Evolutionary conservation across 2,113 vertebrate species (phyloP), one percentile per base, ranked within the genome.

Genomic region (Pogona vitticeps): DNA sequence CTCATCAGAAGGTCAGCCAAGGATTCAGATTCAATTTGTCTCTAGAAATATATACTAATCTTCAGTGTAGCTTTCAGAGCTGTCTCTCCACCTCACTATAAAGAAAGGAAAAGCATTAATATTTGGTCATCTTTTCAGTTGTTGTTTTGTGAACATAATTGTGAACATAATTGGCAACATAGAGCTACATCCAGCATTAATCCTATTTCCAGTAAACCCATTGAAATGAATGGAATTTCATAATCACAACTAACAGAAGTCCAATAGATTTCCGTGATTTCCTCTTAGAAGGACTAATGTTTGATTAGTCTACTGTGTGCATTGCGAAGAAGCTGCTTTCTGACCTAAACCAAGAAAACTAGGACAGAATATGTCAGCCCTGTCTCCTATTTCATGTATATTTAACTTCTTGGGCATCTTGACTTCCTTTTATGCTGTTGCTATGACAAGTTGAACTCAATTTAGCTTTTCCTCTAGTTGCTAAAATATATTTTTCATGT

Each of bases 361-460:
- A 21, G 61, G 61, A 6, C 20, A 63, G 61, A 63, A 14, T 63
- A 21, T 63, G 46, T 52, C 10, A 10, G n/a, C n/a, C n/a, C 46
- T 52, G 46, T 52, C 76, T 63, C 0, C 61, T 21, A 21, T 0
- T 36, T 77, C 85, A 71, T 88, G 40, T 63, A 52, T 31, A 21
- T 83, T 89, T 80, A 61, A 77, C 68, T 72, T 81, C 42, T 23
- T 72, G 86, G 90, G 84, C 76, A 81, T 6, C 42, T 0, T 20
- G 88, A 84, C 80, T 77, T 88, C 79, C 13, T 88, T 83, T 70
- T 83, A 65, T 89, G 85, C 71, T 79, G 18, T 63, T 63, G 61
- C 18, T 65, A 82, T 76, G 46, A 59, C 79, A 91, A 85, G 18
- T 20, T 80, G 76, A 91, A 80, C 58, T 82, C 0, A 13, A 31